Conservation (phyloP, 2,113 vertebrate species). For the Solea solea region DNA sequence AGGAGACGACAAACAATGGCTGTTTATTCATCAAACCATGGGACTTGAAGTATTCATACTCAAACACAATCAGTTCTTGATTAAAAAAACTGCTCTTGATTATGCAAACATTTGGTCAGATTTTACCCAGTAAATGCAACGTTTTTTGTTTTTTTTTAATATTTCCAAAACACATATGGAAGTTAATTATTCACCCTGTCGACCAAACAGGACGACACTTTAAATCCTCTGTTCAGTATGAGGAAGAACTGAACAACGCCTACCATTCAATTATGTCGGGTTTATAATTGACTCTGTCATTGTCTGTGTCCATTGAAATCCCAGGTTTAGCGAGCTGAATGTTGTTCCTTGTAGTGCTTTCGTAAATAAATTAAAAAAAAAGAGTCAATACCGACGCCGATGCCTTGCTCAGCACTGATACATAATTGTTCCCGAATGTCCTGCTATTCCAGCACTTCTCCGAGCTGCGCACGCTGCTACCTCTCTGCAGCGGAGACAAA, state of each 20-base stretch:
- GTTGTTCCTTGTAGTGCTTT: conserved; percentile 21
- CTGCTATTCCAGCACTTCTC: conserved; percentile 43
- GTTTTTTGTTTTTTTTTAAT: neutral
- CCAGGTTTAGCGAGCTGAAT: conserved; percentile 24
- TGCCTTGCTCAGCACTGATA: conserved; percentile 24
- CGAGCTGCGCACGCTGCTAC: conserved; percentile 21
- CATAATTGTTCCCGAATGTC: conserved; percentile 36
- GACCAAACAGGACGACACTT: neutral
- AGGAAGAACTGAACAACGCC: conserved; percentile 12
- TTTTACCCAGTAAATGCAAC: conserved; percentile 51
- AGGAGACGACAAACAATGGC: conserved; percentile 4
- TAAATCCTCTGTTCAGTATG: conserved; percentile 15
- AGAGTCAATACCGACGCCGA: conserved; percentile 17
- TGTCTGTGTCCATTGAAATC: conserved; percentile 23
- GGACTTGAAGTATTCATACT: conserved; percentile 10
- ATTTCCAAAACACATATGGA: conserved; percentile 23
- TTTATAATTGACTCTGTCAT: conserved; percentile 22
- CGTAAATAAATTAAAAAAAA: conserved; percentile 31
- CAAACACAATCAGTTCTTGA: neutral
- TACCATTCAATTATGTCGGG: neutral
- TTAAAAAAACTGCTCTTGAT: conserved; percentile 29
- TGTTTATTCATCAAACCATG: conserved; percentile 13
- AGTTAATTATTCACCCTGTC: conserved; percentile 14
- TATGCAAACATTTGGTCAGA: conserved; percentile 25
- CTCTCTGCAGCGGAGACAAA: conserved; percentile 23